Evolutionary conservation across 2,113 vertebrate species (phyloP).

Genomic region (Progne subis): DNA sequence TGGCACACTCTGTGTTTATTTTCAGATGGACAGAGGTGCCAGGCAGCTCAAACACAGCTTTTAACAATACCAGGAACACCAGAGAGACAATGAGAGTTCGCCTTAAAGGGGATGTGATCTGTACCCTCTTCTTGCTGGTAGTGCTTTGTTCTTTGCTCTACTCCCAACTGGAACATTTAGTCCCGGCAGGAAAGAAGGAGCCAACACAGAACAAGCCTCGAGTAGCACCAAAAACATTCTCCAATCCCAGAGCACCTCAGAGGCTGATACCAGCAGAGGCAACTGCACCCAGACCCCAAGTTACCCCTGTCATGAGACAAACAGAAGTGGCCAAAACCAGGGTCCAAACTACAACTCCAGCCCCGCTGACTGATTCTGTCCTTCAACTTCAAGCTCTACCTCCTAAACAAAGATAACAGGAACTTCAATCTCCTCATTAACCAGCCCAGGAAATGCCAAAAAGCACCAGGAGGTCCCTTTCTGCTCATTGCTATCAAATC

Average conservation of each 20-base stretch:
- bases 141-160: conserved; percentile 85
- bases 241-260: neutral
- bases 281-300: neutral
- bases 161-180: conserved; percentile 71
- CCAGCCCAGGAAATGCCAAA: conserved; percentile 87
- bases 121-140: conserved; percentile 83
- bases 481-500: conserved; percentile 94
- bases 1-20: neutral
- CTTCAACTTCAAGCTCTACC: conserved; percentile 88
- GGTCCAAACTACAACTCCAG: neutral
- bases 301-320: neutral
- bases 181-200: conserved; percentile 26
- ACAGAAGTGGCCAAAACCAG: neutral
- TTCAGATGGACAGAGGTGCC: conserved; percentile 51
- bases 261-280: neutral
- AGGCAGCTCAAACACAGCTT: neutral
- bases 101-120: conserved; percentile 84
- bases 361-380: conserved; percentile 42
- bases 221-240: neutral
- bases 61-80: neutral
- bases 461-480: conserved; percentile 68
- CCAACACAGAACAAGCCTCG: neutral
- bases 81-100: conserved; percentile 78
- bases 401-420: conserved; percentile 88
- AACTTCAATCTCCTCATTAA: conserved; percentile 89